These are phyloP conservation scores for Agapornis canus DNA, from an alignment of 2,797 vertebrate species.

Conservation along the genomic window DNA sequence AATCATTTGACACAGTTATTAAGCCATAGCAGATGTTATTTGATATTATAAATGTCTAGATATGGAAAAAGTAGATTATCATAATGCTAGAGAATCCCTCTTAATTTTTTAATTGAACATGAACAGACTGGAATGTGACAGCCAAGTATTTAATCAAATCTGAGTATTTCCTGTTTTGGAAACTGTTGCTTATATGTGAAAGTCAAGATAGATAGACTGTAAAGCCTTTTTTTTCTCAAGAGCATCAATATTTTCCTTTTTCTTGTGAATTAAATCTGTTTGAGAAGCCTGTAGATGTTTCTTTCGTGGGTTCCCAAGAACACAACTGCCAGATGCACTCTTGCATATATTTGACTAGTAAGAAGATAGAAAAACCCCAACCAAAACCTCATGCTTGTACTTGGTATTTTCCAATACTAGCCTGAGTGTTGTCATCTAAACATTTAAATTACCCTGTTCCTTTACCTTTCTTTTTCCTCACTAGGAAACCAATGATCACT, in stretches of 20 bases:
- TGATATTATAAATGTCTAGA: slow-evolving; percentile 42
- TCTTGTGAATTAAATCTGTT: slow-evolving; percentile 35
- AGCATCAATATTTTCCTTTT: slow-evolving; percentile 49
- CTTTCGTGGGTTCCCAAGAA: not conserved
- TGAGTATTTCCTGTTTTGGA: slow-evolving; percentile 1
- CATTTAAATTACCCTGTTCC: not conserved
- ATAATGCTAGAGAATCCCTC: slow-evolving; percentile 33
- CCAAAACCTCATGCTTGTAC: fast-evolving
- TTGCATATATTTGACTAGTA: slow-evolving; percentile 35
- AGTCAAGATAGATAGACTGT: slow-evolving; percentile 9
- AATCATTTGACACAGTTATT: slow-evolving; percentile 45
- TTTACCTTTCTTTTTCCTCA: not conserved
- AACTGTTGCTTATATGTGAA: not conserved
- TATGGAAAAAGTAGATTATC: slow-evolving; percentile 45
- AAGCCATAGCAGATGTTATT: slow-evolving; percentile 42
- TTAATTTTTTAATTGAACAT: slow-evolving; percentile 53
- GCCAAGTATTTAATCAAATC: slow-evolving; percentile 45
- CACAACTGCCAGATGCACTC: slow-evolving; percentile 21
- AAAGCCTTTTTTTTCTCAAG: slow-evolving; percentile 16
- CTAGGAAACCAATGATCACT: not conserved
- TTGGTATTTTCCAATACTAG: not conserved
- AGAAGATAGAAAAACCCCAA: not conserved
- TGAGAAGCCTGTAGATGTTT: slow-evolving; percentile 10
- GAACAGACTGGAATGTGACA: slow-evolving; percentile 25
- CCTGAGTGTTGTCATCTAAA: not conserved